These are phyloP conservation scores for Xestia rhomboidea DNA, from an alignment of 2,888 invertebrate genomes.

Conservation along the genomic window DNA sequence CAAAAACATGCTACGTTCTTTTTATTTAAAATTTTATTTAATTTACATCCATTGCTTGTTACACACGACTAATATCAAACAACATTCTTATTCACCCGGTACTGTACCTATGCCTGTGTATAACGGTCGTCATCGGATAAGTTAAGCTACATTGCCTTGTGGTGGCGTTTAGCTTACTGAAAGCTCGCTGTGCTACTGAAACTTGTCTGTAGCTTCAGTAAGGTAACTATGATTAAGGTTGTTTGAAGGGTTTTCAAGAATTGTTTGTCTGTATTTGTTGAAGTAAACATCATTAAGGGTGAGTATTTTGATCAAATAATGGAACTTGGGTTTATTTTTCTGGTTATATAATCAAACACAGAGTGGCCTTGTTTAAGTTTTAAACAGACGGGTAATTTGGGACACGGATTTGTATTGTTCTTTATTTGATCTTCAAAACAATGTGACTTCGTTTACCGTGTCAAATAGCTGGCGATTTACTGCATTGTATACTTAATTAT, in stretches of 20 bases:
- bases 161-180: conserved; percentile 82
- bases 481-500: not conserved
- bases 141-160: conserved; percentile 66
- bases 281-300: conserved; percentile 9
- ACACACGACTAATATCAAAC: not conserved
- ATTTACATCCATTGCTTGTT: conserved; percentile 13
- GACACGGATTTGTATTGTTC: not conserved
- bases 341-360: not conserved
- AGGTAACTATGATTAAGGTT: conserved; percentile 67
- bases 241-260: conserved; percentile 12
- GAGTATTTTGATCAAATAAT: conserved; percentile 8
- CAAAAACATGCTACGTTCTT: too few relatives aligned
- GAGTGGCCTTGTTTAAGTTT: not conserved
- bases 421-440: not conserved
- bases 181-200: conserved; percentile 78
- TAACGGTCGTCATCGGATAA: conserved; percentile 17
- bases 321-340: not conserved
- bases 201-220: conserved; percentile 70
- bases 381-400: not conserved
- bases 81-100: not conserved
- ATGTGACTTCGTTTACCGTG: not conserved
- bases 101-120: conserved; percentile 19
- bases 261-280: conserved; percentile 24
- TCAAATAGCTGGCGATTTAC: not conserved
- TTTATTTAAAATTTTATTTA: not conserved